Evolutionary conservation across 2,797 vertebrate genomes (phyloP).

Genomic region (Jordanella pulchra): DNA sequence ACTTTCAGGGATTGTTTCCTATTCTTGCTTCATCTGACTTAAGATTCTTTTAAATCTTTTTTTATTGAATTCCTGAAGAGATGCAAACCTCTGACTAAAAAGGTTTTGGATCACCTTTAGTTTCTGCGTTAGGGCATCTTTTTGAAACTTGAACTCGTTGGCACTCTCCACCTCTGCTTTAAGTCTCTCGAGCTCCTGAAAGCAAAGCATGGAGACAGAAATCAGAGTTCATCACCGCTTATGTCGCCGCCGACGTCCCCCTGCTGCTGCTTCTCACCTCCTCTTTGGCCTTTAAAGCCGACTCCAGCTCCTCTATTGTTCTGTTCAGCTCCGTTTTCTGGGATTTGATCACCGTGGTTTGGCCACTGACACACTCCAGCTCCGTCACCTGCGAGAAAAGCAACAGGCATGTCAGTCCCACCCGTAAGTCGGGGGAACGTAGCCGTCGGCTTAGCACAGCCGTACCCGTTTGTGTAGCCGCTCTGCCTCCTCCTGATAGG

Average conservation of each 20-base stretch:
- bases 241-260: neutral
- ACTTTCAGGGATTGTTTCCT: no score
- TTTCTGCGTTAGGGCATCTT: slow-evolving; percentile 87
- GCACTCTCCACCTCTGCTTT: slow-evolving; percentile 92
- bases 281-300: slow-evolving; percentile 89
- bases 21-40: no score
- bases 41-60: no score
- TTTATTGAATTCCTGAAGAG: no score
- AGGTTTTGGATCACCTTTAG: slow-evolving; percentile 79
- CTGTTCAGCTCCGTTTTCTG: slow-evolving; percentile 96
- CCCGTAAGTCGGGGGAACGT: neutral
- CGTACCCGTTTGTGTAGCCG: slow-evolving; percentile 93
- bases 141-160: slow-evolving; percentile 88
- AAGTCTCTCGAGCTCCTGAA: slow-evolving; percentile 91
- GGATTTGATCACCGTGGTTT: slow-evolving; percentile 90
- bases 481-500: slow-evolving; percentile 97
- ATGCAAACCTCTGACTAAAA: no score
- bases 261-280: slow-evolving; percentile 79
- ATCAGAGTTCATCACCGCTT: neutral
- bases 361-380: slow-evolving; percentile 94
- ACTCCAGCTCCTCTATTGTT: slow-evolving; percentile 95
- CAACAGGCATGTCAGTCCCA: neutral
- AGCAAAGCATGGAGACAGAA: neutral
- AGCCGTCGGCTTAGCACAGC: neutral
- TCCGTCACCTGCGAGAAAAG: slow-evolving; percentile 88